A percentile compares a stretch with the other conserved stretches of the same genome.
These are phyloP conservation scores for Scarus forsteni DNA, from an alignment of 2,797 vertebrate species.

Conservation along the genomic window DNA sequence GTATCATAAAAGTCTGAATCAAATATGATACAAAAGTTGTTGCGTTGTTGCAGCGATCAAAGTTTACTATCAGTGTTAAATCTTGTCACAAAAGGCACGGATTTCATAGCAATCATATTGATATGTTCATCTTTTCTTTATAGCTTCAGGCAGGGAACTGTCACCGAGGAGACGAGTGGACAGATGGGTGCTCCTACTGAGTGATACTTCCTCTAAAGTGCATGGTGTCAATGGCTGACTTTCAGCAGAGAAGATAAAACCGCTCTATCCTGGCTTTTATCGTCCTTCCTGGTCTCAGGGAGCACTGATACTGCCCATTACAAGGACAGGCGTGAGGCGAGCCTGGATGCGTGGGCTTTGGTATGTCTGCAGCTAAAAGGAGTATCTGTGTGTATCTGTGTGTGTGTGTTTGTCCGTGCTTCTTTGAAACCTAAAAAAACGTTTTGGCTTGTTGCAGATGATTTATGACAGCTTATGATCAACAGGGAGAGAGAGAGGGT, in stretches of 20 bases:
- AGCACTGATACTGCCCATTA: slow-evolving; percentile 83
- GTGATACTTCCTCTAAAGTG: slow-evolving; percentile 89
- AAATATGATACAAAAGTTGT: too few species aligned
- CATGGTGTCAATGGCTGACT: slow-evolving; percentile 86
- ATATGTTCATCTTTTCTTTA: not conserved
- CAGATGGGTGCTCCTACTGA: slow-evolving; percentile 75
- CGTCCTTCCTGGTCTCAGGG: slow-evolving; percentile 68
- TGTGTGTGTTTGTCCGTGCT: slow-evolving; percentile 29
- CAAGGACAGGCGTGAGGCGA: slow-evolving; percentile 82
- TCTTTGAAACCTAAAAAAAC: slow-evolving; percentile 26
- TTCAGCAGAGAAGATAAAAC: slow-evolving; percentile 86
- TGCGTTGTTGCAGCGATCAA: too few species aligned
- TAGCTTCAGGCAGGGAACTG: slow-evolving; percentile 29
- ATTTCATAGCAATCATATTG: not conserved
- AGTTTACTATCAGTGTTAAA: not conserved
- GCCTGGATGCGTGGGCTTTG: slow-evolving; percentile 76
- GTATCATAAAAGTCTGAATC: too few species aligned
- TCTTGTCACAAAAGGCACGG: not conserved
- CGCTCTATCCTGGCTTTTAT: slow-evolving; percentile 81
- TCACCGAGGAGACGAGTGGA: slow-evolving; percentile 71
- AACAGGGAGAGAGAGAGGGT: too few species aligned
- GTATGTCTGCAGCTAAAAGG: slow-evolving; percentile 73
- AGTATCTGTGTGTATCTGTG: slow-evolving; percentile 45
- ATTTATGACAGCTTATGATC: too few species aligned
- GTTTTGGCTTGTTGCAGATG: not conserved